Evolutionary conservation across 2,888 invertebrate genomes (phyloP), one percentile per base, ranked within the genome.

Genomic region (Pristionchus mayeri): DNA sequence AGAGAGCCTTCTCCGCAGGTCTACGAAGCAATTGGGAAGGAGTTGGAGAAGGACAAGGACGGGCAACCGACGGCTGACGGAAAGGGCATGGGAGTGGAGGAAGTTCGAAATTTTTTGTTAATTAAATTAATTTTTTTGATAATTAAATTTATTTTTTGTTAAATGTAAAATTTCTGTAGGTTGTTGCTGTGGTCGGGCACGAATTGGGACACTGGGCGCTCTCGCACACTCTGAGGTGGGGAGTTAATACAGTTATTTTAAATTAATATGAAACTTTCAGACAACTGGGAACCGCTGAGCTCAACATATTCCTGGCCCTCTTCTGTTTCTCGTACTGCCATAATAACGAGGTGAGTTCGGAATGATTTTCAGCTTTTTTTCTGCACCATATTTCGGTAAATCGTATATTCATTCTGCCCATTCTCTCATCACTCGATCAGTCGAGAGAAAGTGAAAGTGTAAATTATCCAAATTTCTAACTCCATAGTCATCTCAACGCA

Each of bases 161-260:
- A 9, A 6, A 44, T 44, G 44, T 13, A 6, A 44, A 44, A 9
- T 13, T 44, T 9, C 13, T 44, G 6, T 13, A 99, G 94, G 96
- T 99, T 86, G 94, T 99, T 83, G 98, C 98, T 40, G 96, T 99
- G 40, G 94, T 99, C 82, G 97, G 96, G 1, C 99, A 99, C 94
- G 99, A 99, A 94, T 94, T 99, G 75, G 98, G 98, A 0, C 98
- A 99, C 93, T 99, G 98, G 98, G 96, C 96, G 91, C 95, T 96
- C 86, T 96, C 95, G 90, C 99, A 99, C 93, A 95, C 96, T 48
- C 94, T 96, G 78, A n/a, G n/a, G n/a, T n/a, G n/a, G n/a, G n/a
- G n/a, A n/a, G n/a, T n/a, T n/a, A n/a, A n/a, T n/a, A n/a, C n/a
- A n/a, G n/a, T n/a, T n/a, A n/a, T n/a, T n/a, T n/a, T n/a, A n/a